phyloP scores from a whole-genome alignment of 2,113 vertebrate genomes.

The Podocnemis expansa region DNA sequence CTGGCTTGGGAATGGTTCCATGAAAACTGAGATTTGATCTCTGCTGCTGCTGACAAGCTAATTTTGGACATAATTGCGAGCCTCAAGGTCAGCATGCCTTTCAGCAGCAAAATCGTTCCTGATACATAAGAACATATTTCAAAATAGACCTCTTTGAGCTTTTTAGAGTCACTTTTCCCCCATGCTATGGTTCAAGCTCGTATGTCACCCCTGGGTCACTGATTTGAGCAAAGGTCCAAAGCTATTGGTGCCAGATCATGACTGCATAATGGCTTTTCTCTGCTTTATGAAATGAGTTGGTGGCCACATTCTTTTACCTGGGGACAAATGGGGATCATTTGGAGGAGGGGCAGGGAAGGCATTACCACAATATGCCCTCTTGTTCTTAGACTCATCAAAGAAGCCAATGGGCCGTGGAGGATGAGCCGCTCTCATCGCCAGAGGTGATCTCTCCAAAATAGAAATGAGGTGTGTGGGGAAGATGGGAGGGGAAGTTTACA shows the following conservation, averaged over 20 bases:
- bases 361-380: not conserved
- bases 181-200: not conserved
- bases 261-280: not conserved
- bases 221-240: not conserved
- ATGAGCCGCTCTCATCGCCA: not conserved
- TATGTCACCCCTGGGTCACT: not conserved
- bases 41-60: slow-evolving; percentile 65
- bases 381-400: not conserved
- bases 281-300: not conserved
- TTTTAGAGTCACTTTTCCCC: not conserved
- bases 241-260: not conserved
- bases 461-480: not conserved
- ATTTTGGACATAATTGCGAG: slow-evolving; percentile 65
- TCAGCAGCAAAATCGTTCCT: slow-evolving; percentile 65
- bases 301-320: not conserved
- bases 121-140: slow-evolving; percentile 44
- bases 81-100: slow-evolving; percentile 53
- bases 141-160: slow-evolving; percentile 33
- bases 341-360: not conserved
- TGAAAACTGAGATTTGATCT: slow-evolving; percentile 70
- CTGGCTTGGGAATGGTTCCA: slow-evolving; percentile 67
- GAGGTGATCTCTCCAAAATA: not conserved
- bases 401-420: not conserved
- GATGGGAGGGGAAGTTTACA: not conserved
- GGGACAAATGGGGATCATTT: not conserved